Evolutionary conservation across 2,797 vertebrate genomes (phyloP).

Genomic region (Muraenolepis orangiensis): DNA sequence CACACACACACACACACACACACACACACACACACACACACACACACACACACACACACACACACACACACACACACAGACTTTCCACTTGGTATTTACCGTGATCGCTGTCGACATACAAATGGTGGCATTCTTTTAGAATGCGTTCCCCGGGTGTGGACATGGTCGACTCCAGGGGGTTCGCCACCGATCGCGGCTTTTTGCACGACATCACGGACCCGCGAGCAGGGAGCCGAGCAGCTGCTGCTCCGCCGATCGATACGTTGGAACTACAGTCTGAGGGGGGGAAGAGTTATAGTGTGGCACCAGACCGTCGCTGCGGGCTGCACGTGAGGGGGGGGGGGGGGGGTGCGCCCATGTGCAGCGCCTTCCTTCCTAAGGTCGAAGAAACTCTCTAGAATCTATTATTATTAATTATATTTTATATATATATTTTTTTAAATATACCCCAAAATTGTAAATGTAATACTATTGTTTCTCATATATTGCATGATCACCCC

Average conservation of each 20-base stretch:
- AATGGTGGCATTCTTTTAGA: constrained; percentile 73
- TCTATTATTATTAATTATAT: too few species aligned
- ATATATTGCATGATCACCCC: too few species aligned
- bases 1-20: background rate
- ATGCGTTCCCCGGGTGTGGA: constrained; percentile 76
- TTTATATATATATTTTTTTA: too few species aligned
- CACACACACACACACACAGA: background rate
- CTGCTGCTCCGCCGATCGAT: background rate
- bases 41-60: background rate
- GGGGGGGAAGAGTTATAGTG: too few species aligned
- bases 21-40: background rate
- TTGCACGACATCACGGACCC: constrained; percentile 68
- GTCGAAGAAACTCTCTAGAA: too few species aligned
- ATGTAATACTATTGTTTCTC: too few species aligned
- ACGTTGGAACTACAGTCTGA: background rate
- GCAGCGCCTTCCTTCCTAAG: too few species aligned
- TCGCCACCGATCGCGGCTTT: constrained; percentile 74
- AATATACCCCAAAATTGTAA: too few species aligned
- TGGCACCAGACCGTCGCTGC: too few species aligned
- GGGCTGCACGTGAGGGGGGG: background rate
- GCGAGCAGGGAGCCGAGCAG: background rate
- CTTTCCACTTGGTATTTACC: constrained; percentile 61
- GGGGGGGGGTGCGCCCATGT: too few species aligned
- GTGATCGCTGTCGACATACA: constrained; percentile 76
- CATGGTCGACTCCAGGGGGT: constrained; percentile 73